Conservation (phyloP, 2,113 vertebrate species). For the Cromileptes altivelis region DNA sequence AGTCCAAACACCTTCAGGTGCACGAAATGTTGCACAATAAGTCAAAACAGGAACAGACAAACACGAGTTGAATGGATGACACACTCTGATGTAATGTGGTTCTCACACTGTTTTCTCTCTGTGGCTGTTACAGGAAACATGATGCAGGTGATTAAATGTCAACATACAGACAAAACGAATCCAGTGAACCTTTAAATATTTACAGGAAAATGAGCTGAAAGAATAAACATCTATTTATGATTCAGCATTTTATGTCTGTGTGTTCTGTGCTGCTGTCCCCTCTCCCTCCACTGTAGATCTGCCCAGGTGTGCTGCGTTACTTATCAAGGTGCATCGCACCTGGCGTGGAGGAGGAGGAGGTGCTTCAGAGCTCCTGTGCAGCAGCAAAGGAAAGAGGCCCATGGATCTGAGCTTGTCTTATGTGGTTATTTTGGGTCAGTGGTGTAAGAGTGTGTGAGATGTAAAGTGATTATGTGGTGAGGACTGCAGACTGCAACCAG, state of each 20-base stretch:
- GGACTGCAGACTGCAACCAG: too few species aligned
- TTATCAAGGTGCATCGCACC: too few species aligned
- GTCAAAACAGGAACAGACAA: conserved; percentile 38
- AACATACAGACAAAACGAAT: not conserved
- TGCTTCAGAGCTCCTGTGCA: too few species aligned
- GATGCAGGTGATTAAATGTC: not conserved
- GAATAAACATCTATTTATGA: not conserved
- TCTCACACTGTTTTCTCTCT: conserved; percentile 28
- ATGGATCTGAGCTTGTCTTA: too few species aligned
- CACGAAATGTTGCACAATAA: conserved; percentile 33
- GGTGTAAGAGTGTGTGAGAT: too few species aligned
- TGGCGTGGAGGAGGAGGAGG: too few species aligned
- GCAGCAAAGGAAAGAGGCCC: too few species aligned
- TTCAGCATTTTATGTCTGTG: not conserved
- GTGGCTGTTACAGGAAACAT: conserved; percentile 18
- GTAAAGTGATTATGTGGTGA: too few species aligned
- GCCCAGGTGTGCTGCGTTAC: too few species aligned
- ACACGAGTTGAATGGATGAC: conserved; percentile 14
- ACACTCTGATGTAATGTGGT: conserved; percentile 25
- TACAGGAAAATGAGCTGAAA: not conserved
- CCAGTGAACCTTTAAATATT: not conserved
- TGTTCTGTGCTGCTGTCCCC: too few species aligned
- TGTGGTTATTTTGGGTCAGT: too few species aligned
- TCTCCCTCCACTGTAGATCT: too few species aligned
- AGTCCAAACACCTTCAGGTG: conserved; percentile 28